Conservation (phyloP, 2,113 vertebrate species). For the Callipepla squamata region DNA sequence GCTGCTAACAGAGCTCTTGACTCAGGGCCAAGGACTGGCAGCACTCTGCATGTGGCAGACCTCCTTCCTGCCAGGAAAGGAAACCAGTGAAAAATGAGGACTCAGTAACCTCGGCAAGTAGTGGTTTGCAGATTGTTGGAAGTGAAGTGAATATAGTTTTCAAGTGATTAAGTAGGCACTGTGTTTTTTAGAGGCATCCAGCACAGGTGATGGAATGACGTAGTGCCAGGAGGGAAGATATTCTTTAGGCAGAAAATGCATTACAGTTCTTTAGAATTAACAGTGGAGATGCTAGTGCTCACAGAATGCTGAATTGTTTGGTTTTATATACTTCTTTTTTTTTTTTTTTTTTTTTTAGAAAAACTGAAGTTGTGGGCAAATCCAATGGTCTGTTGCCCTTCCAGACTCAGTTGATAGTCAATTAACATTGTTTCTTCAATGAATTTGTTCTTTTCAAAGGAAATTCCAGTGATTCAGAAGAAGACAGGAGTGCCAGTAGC, state of each 20-base stretch:
- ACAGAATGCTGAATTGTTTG: accelerated
- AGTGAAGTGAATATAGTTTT: neutral
- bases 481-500: slow-evolving; percentile 75
- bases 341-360: neutral
- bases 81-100: neutral
- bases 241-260: neutral
- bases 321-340: neutral
- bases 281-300: accelerated
- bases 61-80: slow-evolving; percentile 3
- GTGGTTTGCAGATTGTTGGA: neutral
- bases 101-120: too few relatives aligned
- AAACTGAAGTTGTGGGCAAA: accelerated
- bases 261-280: neutral
- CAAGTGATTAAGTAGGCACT: neutral
- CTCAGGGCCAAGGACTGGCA: neutral
- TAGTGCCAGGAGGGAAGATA: neutral
- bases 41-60: neutral
- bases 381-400: neutral
- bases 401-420: neutral
- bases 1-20: neutral
- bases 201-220: neutral
- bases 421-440: neutral
- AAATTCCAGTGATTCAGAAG: slow-evolving; percentile 80
- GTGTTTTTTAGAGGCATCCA: neutral
- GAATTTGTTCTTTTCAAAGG: slow-evolving; percentile 62